A percentile compares a stretch with the other conserved stretches of the same genome.
These are phyloP conservation scores for Philhelius pedissequus DNA, from an alignment of 2,888 invertebrate species.

Conservation along the genomic window DNA sequence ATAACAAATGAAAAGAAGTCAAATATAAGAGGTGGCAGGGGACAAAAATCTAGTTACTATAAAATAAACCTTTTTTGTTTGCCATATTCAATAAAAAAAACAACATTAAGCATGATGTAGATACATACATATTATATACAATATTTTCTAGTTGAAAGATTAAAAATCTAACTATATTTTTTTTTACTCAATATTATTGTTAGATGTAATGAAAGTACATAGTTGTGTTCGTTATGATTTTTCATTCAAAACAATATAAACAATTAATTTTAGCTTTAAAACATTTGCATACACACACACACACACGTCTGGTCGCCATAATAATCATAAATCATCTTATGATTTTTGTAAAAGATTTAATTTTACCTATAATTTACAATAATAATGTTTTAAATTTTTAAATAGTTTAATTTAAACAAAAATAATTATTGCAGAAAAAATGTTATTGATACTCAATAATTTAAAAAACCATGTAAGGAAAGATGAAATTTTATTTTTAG, in stretches of 20 bases:
- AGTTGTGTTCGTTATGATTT: conserved; percentile 58
- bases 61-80: conserved; percentile 26
- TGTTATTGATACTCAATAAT: conserved; percentile 68
- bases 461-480: conserved; percentile 18
- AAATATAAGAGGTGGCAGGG: conserved; percentile 23
- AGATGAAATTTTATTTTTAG: conserved; percentile 12
- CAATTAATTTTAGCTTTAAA: conserved; percentile 20
- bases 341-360: conserved; percentile 22
- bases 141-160: conserved; percentile 15
- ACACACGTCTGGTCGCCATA: conserved; percentile 59
- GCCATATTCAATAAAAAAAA: conserved; percentile 44
- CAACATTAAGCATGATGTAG: not conserved
- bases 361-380: conserved; percentile 30
- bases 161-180: not conserved
- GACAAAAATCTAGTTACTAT: conserved; percentile 12
- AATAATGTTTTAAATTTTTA: conserved; percentile 9
- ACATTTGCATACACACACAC: not conserved
- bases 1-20: not conserved
- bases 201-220: conserved; percentile 45
- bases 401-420: not conserved
- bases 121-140: no score
- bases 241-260: not conserved
- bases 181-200: conserved; percentile 20
- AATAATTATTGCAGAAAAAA: conserved; percentile 35
- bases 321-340: conserved; percentile 13